These are phyloP conservation scores for Unio delphinus DNA, from an alignment of 2,888 invertebrate genomes.

Conservation along the genomic window DNA sequence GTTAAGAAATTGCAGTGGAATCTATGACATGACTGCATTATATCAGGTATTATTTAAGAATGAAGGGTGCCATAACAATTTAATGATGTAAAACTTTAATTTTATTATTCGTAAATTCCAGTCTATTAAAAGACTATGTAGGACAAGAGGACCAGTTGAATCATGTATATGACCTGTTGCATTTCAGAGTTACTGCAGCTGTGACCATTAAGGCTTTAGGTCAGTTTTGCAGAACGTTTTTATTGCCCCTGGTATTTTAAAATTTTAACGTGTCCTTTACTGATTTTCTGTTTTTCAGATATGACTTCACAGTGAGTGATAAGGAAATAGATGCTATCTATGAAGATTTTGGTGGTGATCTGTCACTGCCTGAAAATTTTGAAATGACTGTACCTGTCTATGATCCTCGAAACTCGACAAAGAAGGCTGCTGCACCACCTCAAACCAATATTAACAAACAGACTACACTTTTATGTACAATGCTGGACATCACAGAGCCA, in stretches of 20 bases:
- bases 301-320: slow-evolving; percentile 81
- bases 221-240: not conserved
- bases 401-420: slow-evolving; percentile 33
- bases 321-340: slow-evolving; percentile 81
- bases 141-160: no score
- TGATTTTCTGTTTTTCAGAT: slow-evolving; percentile 74
- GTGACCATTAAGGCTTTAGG: not conserved
- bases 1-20: no score
- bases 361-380: slow-evolving; percentile 86
- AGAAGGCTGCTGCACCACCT: slow-evolving; percentile 23
- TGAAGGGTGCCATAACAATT: no score
- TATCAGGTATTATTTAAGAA: no score
- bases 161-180: no score
- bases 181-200: not conserved
- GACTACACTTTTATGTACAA: slow-evolving; percentile 73
- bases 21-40: no score
- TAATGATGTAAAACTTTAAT: no score
- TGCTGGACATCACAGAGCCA: slow-evolving; percentile 85
- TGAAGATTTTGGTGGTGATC: slow-evolving; percentile 78
- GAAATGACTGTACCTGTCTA: slow-evolving; percentile 81
- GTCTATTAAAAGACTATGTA: no score
- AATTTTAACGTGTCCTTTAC: not conserved
- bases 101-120: no score
- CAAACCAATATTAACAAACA: slow-evolving; percentile 71
- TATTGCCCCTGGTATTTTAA: not conserved